A percentile compares a stretch with the other conserved stretches of the same genome.
Evolutionary conservation across 2,113 vertebrate species (phyloP).

Genomic region (Sinosuthora webbiana): DNA sequence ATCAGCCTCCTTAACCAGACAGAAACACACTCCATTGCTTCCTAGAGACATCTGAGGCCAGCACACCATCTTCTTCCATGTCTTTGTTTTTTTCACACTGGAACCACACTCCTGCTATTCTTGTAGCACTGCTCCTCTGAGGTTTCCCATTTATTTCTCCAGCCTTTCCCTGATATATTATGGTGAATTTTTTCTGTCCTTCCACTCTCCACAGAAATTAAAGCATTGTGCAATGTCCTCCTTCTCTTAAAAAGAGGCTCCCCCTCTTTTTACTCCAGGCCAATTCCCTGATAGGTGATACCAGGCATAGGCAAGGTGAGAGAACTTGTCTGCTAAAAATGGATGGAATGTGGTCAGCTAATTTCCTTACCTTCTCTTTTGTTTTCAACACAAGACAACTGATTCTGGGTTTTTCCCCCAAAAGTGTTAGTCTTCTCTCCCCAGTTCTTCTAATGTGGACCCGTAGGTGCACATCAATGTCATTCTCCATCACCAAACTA

Average conservation of each 20-base stretch:
- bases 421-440: neutral
- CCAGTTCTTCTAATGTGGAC: neutral
- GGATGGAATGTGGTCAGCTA: neutral
- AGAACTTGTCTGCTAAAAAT: neutral
- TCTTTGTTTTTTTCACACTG: neutral
- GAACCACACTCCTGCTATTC: neutral
- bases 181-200: neutral
- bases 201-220: neutral
- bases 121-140: neutral
- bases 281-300: neutral
- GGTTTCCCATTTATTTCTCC: neutral
- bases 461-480: neutral
- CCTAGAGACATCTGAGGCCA: neutral
- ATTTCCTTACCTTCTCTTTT: neutral
- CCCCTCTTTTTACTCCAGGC: neutral
- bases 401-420: neutral
- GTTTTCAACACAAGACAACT: neutral
- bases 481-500: neutral
- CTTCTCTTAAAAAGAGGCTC: neutral
- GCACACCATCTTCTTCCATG: neutral
- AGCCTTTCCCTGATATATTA: rapidly evolving
- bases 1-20: neutral
- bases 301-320: neutral
- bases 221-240: neutral
- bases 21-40: neutral